Conservation (phyloP, 2,113 vertebrate species). For the Coreoperca whiteheadi region DNA sequence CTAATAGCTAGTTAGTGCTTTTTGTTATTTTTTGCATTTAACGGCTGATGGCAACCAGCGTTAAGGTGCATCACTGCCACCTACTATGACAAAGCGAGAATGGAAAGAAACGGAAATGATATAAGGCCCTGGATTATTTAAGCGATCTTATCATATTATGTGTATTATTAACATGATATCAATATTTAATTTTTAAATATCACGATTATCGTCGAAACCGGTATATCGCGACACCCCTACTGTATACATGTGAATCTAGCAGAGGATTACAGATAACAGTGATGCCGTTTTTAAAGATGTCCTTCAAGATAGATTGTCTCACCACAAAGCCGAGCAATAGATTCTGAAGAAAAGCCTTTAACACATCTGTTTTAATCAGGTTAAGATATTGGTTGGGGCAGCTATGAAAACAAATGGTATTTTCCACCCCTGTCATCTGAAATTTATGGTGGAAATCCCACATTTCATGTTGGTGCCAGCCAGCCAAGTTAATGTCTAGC, state of each 20-base stretch:
- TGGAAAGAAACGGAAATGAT: too few relatives aligned
- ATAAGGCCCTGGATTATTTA: too few relatives aligned
- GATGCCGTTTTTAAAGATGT: not conserved
- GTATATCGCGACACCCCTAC: too few relatives aligned
- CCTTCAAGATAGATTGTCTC: not conserved
- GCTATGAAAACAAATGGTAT: conserved; percentile 49
- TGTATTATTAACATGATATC: too few relatives aligned
- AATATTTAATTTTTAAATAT: too few relatives aligned
- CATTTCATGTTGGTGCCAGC: conserved; percentile 51
- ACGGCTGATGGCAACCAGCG: fast-evolving
- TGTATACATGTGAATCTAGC: not conserved
- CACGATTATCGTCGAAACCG: too few relatives aligned
- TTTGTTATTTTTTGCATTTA: not conserved
- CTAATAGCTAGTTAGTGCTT: too few relatives aligned
- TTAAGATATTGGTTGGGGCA: conserved; percentile 33
- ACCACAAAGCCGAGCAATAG: not conserved
- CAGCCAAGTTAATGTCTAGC: conserved; percentile 66
- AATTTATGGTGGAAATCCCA: conserved; percentile 56
- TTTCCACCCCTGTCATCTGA: conserved; percentile 60
- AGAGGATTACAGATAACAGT: not conserved
- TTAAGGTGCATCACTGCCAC: not conserved
- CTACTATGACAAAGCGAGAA: conserved; percentile 8
- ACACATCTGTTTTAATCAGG: conserved; percentile 53
- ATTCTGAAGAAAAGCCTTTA: conserved; percentile 2
- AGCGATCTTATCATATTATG: too few relatives aligned